A percentile compares a stretch with the other conserved stretches of the same genome.
Conservation (phyloP, 2,797 vertebrate genomes). For the Clarias platycephalus region DNA sequence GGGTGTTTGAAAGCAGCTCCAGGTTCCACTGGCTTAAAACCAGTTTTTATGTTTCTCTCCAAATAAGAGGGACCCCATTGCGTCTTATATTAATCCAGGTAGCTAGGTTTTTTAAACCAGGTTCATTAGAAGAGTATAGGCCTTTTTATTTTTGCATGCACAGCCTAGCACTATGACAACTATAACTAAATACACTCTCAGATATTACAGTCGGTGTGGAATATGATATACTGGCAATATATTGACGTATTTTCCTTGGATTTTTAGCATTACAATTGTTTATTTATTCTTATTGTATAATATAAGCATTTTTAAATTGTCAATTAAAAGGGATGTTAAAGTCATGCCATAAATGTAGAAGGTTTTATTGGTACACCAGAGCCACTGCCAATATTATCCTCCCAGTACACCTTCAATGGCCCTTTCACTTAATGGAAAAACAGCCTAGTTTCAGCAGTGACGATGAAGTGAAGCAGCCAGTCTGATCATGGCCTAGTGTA, state of each 20-base stretch:
- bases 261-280: background rate
- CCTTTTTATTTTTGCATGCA: background rate
- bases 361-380: too few relatives aligned
- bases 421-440: too few relatives aligned
- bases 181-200: too few relatives aligned
- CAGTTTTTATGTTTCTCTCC: background rate
- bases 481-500: too few relatives aligned
- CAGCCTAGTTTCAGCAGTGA: too few relatives aligned
- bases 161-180: background rate
- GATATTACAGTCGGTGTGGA: background rate
- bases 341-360: too few relatives aligned
- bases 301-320: background rate
- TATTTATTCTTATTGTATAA: background rate
- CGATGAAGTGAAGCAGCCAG: too few relatives aligned
- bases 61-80: background rate
- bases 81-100: background rate
- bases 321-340: background rate
- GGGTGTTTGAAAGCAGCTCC: background rate
- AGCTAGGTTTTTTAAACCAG: background rate
- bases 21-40: background rate
- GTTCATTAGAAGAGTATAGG: too few relatives aligned
- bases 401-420: too few relatives aligned
- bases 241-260: background rate
- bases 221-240: background rate
- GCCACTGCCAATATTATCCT: too few relatives aligned